phyloP scores from a whole-genome alignment of 2,797 vertebrate species.

The Echiichthys vipera region DNA sequence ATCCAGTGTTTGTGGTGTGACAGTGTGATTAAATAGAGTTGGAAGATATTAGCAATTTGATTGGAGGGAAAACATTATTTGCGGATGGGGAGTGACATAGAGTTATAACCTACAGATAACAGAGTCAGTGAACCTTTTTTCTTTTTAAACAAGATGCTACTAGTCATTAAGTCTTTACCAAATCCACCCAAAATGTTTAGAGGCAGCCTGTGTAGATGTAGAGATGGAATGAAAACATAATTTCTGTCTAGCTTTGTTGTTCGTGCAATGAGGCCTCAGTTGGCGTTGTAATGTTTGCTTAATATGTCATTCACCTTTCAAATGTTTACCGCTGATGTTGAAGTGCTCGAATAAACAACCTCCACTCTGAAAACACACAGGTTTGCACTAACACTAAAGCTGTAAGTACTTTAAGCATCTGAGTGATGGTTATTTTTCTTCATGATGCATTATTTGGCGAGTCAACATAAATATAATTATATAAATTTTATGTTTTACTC shows the following conservation, averaged over 20 bases:
- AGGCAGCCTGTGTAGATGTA: too few relatives aligned
- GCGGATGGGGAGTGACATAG: neutral
- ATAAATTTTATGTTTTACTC: constrained; percentile 18
- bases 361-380: neutral
- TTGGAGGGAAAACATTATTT: neutral
- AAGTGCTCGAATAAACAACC: neutral
- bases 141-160: neutral
- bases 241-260: neutral
- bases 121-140: neutral
- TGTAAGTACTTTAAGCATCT: neutral
- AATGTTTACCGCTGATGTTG: neutral
- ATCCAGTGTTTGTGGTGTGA: neutral
- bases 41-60: neutral
- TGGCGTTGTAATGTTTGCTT: neutral
- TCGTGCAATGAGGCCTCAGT: neutral
- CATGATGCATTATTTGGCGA: constrained; percentile 6
- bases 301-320: neutral
- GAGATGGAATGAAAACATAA: neutral
- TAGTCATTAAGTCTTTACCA: too few relatives aligned
- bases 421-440: constrained; percentile 7
- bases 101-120: neutral
- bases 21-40: neutral
- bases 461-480: neutral
- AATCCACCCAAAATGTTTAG: too few relatives aligned
- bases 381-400: neutral